phyloP scores from a whole-genome alignment of 2,113 vertebrate genomes.

The Glaucidium brasilianum region DNA sequence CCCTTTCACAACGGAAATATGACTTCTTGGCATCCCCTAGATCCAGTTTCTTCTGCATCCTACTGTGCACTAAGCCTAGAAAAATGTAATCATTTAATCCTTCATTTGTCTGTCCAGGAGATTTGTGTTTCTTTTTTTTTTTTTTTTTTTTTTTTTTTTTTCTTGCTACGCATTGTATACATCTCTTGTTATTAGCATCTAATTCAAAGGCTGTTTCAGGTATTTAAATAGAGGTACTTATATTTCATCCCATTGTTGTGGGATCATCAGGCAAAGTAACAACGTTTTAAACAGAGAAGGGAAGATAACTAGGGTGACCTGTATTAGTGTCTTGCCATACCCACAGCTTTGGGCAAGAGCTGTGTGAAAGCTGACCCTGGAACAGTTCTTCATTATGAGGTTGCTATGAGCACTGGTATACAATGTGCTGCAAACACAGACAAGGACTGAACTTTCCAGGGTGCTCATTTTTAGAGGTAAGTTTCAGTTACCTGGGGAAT shows the following conservation, averaged over 20 bases:
- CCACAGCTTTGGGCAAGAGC: not conserved
- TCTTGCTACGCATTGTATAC: not conserved
- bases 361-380: not conserved
- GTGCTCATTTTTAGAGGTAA: not conserved
- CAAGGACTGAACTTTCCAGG: not conserved
- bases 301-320: not conserved
- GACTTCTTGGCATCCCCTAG: not conserved
- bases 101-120: not conserved
- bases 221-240: not conserved
- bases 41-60: not conserved
- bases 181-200: not conserved
- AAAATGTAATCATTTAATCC: not conserved
- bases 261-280: not conserved
- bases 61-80: not conserved
- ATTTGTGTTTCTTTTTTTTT: not conserved
- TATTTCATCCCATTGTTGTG: not conserved
- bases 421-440: not conserved
- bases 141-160: not conserved
- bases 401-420: not conserved
- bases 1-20: not conserved
- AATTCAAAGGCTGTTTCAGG: not conserved
- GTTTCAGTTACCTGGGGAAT: not conserved
- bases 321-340: not conserved
- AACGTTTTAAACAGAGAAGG: not conserved
- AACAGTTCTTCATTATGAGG: not conserved